Base-by-base conservation (phyloP, 2,797 vertebrate genomes). In the Scomberomorus guttatus region DNA sequence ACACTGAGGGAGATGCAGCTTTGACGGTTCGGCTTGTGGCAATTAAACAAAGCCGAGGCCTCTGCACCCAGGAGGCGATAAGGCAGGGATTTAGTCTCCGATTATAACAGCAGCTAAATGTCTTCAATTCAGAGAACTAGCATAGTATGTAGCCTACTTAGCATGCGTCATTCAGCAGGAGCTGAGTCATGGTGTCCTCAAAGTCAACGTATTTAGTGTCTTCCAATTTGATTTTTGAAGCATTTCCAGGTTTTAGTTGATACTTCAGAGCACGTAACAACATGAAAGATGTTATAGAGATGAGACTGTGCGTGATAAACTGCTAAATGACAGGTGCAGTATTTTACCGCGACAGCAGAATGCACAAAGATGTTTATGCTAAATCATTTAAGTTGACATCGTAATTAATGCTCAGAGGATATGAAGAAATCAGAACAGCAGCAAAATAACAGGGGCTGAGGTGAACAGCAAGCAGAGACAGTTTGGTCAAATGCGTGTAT, bases 31-130 rank as follows among this genome's bases (percentile, higher is more conserved):
- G 69, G 84, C 89, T 91, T 85, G 83, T 90, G 86, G 90, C 91
- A 93, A 93, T 94, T 93, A 93, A 93, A 92, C 92, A 92, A 93
- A 93, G 90, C 82, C 18, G 77, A 77, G 90, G 88, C 87, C 84
- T 48, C 85, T 88, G 90, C 91, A 90, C 86, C 88, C 90, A 13
- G 80, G 61, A 77, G 79, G 72, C 13, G 90, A 93, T 92, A 93
- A 92, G 84, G 87, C 81, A 55, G 83, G 90, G 90, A 89, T 93
- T 91, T 91, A 91, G 76, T 61, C 88, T 89, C 63, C 14, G 89
- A 92, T 93, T 92, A 89, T 90, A 83, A 92, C 85, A 84, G 80
- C 44, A 88, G 85, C 89, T 90, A 90, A 92, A 91, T 84, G 91
- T 90, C 84, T 88, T 88, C 80, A 81, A 87, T 88, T 93, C 87